Conservation (phyloP, 2,888 invertebrate species). For the Megaustenia siamemsis region DNA sequence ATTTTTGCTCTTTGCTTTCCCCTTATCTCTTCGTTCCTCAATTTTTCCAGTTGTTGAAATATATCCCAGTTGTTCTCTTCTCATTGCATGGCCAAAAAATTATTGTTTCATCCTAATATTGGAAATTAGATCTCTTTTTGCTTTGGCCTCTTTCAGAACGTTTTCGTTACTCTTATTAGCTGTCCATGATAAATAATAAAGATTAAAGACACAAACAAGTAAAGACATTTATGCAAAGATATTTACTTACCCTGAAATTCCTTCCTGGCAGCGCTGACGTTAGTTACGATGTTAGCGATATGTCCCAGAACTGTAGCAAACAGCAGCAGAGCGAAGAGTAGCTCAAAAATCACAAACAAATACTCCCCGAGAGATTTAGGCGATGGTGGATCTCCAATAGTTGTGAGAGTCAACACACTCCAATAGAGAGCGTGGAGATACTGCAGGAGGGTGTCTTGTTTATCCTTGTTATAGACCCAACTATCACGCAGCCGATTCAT, state of each 20-base stretch:
- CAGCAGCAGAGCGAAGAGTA: conserved; percentile 94
- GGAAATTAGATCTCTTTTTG: too few species aligned
- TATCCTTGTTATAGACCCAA: conserved; percentile 73
- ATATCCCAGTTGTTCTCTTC: too few species aligned
- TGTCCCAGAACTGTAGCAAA: conserved; percentile 98
- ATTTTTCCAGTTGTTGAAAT: too few species aligned
- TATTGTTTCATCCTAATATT: too few species aligned
- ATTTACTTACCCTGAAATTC: conserved; percentile 94
- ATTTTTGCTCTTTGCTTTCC: too few species aligned
- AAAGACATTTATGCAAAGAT: too few species aligned
- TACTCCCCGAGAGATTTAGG: conserved; percentile 96
- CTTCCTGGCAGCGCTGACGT: conserved; percentile 96
- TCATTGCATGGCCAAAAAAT: too few species aligned
- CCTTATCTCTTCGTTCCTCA: too few species aligned
- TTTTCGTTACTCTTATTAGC: too few species aligned
- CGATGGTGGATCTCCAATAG: conserved; percentile 94
- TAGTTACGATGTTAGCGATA: conserved; percentile 98
- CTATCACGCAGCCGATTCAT: conserved; percentile 82
- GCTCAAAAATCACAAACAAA: conserved; percentile 95
- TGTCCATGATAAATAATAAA: too few species aligned
- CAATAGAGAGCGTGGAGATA: conserved; percentile 99
- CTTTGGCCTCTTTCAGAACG: too few species aligned
- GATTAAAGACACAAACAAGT: too few species aligned
- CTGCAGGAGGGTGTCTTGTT: conserved; percentile 83
- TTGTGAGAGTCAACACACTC: conserved; percentile 97